Percentiles rank a stretch among this genome's conserved stretches.
Conservation (phyloP, 2,797 vertebrate genomes). For the Urosaurus nigricauda region DNA sequence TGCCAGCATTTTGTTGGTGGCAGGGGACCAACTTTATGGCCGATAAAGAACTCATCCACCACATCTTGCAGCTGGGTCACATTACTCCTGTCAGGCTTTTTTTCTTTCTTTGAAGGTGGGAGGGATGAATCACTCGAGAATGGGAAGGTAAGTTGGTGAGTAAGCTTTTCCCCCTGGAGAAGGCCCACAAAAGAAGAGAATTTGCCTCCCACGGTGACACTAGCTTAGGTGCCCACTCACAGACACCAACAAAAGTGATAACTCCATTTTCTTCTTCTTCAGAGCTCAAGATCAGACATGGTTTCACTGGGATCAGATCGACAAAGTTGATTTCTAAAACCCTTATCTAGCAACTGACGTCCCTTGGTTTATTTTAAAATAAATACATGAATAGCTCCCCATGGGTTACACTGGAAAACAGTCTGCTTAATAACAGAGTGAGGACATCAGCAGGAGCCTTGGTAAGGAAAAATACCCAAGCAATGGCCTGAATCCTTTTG, state of each 20-base stretch:
- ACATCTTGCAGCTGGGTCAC: background rate
- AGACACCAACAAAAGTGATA: too few species aligned
- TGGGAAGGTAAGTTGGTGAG: background rate
- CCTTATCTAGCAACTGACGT: background rate
- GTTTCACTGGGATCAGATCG: too few species aligned
- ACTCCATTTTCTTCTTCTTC: background rate
- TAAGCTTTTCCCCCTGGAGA: background rate
- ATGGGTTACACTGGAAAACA: background rate
- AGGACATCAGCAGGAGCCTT: too few species aligned
- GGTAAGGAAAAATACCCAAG: too few species aligned
- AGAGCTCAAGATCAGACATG: background rate
- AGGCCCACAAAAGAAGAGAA: background rate
- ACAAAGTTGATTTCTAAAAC: background rate
- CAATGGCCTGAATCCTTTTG: too few species aligned
- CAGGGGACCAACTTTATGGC: slow-evolving; percentile 21
- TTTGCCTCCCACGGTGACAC: background rate
- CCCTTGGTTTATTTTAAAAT: background rate
- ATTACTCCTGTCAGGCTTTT: background rate
- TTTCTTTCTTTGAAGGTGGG: background rate
- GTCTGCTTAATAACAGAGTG: too few species aligned
- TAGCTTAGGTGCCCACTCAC: background rate
- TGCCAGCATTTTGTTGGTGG: background rate
- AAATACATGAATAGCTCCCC: background rate
- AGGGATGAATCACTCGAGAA: background rate
- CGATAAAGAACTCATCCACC: background rate